These are phyloP conservation scores for Hozukius guyotensis DNA, from an alignment of 2,797 vertebrate species.

Conservation along the genomic window DNA sequence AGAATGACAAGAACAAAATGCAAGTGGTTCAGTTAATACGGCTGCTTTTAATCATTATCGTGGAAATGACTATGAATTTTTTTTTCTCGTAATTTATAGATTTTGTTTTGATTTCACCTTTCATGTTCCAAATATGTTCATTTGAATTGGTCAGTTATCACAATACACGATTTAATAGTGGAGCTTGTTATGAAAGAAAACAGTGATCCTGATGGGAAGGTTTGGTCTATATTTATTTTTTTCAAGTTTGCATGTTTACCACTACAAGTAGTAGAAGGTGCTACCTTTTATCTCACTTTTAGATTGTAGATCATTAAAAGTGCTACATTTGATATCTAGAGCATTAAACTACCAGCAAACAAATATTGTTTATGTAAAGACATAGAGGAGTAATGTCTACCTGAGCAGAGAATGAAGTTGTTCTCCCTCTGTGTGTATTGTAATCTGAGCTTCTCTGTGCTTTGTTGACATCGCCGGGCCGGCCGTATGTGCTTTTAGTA, in stretches of 20 bases:
- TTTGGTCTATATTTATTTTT: background rate
- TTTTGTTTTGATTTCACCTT: background rate
- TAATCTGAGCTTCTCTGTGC: too few species aligned
- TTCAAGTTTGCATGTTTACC: background rate
- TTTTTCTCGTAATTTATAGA: too few species aligned
- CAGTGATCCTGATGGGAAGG: background rate
- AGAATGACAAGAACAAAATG: constrained; percentile 10
- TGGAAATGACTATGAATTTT: background rate
- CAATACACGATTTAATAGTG: background rate
- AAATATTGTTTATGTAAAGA: too few species aligned
- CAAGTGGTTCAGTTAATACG: background rate
- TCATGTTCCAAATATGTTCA: background rate
- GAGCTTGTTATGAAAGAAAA: background rate
- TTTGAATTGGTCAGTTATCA: background rate
- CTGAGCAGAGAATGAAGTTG: too few species aligned
- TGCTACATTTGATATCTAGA: too few species aligned
- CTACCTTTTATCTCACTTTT: background rate
- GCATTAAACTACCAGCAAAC: too few species aligned
- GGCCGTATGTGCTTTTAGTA: too few species aligned
- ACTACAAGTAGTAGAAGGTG: background rate
- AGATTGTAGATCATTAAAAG: too few species aligned
- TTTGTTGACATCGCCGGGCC: too few species aligned
- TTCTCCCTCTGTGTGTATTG: too few species aligned
- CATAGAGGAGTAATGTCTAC: too few species aligned
- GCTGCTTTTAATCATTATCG: constrained; percentile 2